These are phyloP conservation scores for Tetramorium alpestre DNA, from an alignment of 1,140 invertebrate genomes.

Conservation along the genomic window DNA sequence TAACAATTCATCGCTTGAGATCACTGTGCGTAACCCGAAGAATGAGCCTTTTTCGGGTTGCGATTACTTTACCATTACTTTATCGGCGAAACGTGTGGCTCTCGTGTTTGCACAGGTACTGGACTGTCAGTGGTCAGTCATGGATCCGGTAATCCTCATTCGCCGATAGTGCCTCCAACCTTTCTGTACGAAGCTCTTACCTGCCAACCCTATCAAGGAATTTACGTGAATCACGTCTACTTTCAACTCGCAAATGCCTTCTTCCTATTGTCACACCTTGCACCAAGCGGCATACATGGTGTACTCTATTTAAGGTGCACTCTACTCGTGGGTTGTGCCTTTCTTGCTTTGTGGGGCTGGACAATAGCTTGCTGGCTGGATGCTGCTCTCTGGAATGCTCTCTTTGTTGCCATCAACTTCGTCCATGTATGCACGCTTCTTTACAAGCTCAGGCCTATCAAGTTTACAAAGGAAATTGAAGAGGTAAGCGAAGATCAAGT, in stretches of 20 bases:
- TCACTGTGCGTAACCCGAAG: not conserved
- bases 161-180: slow-evolving; percentile 84
- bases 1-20: not conserved
- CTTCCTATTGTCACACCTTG: slow-evolving; percentile 92
- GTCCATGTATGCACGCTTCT: slow-evolving; percentile 93
- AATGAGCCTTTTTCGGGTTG: not conserved
- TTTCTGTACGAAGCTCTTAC: slow-evolving; percentile 83
- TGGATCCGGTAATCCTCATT: slow-evolving; percentile 79
- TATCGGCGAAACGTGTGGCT: not conserved
- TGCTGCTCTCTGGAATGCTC: slow-evolving; percentile 94
- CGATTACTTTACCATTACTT: not conserved
- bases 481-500: slow-evolving; percentile 87
- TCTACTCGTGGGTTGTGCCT: slow-evolving; percentile 91
- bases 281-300: slow-evolving; percentile 92
- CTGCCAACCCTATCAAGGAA: slow-evolving; percentile 85
- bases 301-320: slow-evolving; percentile 92
- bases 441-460: slow-evolving; percentile 93
- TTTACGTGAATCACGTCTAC: slow-evolving; percentile 90
- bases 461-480: slow-evolving; percentile 94
- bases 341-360: slow-evolving; percentile 93
- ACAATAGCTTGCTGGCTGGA: slow-evolving; percentile 94
- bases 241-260: slow-evolving; percentile 94
- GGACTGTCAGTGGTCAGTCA: slow-evolving; percentile 79
- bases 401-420: slow-evolving; percentile 93
- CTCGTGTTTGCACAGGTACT: slow-evolving; percentile 73